Evolutionary conservation across 1,140 invertebrate genomes (phyloP), one percentile per base, ranked within the genome.

Genomic region (Cotesia chilonis): DNA sequence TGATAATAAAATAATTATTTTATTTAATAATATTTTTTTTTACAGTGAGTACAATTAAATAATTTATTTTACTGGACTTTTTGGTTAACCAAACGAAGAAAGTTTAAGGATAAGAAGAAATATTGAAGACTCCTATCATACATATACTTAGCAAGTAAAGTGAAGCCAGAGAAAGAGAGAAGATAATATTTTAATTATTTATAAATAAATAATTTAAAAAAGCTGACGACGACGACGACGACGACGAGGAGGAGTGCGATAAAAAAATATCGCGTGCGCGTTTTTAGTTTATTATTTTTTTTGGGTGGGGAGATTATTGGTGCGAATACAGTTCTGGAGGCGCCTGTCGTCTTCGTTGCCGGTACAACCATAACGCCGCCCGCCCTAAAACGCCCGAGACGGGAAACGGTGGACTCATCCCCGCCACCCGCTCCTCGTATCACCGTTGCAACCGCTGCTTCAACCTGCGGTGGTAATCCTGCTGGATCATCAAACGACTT

Each of bases 331-430:
- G 82, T 83, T 83, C 82, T 86, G 84, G 84, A 85, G 84, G 84
- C 84, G 84, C 84, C 83, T 78, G 84, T 85, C 84, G 82, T 85
- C 84, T 85, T 85, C 84, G 41, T 47, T 47, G 84, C 84, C 84
- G 82, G 81, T 80, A 81, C 84, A 85, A 85, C 82, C 84, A 87
- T 87, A 86, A 86, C 85, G 84, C 85, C 85, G 78, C 85, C 85
- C 84, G 85, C 87, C 80, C 85, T 89, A 79, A 90, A 89, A 85
- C 88, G 88, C 80, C 85, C 88, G 83, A 87, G 88, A 84, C 87
- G 88, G 87, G 88, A 89, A 79, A 85, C 84, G 84, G 84, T 86
- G 84, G 83, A 85, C 75, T 83, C 85, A 75, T 85, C 85, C 74
- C 83, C 85, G 84, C 84, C 84, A 83, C 84, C 85, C 82, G 83